Evolutionary conservation across 2,888 invertebrate genomes (phyloP).

Genomic region (Baronia brevicornis): DNA sequence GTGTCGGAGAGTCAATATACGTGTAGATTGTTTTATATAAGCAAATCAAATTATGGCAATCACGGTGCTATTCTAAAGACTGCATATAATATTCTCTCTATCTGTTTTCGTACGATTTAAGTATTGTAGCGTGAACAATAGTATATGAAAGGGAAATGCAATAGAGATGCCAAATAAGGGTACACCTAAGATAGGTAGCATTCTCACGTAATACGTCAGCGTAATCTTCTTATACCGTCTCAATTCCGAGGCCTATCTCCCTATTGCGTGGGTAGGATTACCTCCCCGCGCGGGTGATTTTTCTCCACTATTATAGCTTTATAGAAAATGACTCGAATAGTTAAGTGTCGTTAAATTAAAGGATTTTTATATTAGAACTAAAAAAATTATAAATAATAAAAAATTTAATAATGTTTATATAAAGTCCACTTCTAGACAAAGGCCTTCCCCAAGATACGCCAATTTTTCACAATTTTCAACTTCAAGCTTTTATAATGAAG

Average conservation of each 20-base stretch:
- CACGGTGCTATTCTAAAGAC: too few relatives aligned
- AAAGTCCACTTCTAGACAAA: neutral
- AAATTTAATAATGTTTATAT: neutral
- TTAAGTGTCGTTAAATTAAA: slow-evolving; percentile 9
- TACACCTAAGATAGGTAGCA: slow-evolving; percentile 16
- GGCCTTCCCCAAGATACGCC: too few relatives aligned
- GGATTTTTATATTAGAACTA: neutral
- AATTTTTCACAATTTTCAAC: too few relatives aligned
- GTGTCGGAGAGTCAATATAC: too few relatives aligned
- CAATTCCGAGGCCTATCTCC: slow-evolving; percentile 44
- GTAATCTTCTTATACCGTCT: slow-evolving; percentile 69
- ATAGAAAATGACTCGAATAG: slow-evolving; percentile 20
- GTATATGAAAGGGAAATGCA: slow-evolving; percentile 12
- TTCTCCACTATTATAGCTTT: slow-evolving; percentile 34
- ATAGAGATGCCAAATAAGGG: too few relatives aligned
- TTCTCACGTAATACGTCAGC: slow-evolving; percentile 63
- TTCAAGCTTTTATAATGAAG: too few relatives aligned
- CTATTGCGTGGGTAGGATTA: slow-evolving; percentile 42
- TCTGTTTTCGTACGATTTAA: too few relatives aligned
- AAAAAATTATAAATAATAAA: neutral
- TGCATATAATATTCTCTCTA: too few relatives aligned
- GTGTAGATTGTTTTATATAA: too few relatives aligned
- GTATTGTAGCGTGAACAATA: too few relatives aligned
- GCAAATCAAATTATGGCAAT: too few relatives aligned
- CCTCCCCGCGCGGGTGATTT: slow-evolving; percentile 33